Base-by-base conservation (phyloP, 2,888 invertebrate genomes). In the Metacarcinus magister region DNA sequence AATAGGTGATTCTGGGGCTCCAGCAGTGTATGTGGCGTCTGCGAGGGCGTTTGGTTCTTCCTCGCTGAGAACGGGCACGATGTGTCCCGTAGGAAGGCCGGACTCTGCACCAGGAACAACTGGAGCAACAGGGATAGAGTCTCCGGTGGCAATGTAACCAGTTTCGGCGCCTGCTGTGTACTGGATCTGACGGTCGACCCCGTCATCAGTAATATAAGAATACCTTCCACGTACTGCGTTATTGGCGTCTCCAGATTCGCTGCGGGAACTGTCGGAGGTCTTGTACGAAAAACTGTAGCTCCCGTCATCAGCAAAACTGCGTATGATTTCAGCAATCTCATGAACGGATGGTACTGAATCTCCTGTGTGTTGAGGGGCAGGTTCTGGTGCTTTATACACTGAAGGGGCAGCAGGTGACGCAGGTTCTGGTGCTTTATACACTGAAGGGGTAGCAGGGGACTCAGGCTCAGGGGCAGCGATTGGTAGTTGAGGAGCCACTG, bases 111-210 rank as follows among this genome's bases (percentile, higher is more conserved):
- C 96, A 10, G 96, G 90, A n/a, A 96, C 96, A 46, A 67, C 28
- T 5, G 96, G 96, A 23, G 92, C 96, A 16, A 60, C 60, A 46
- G 97, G 97, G 10, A 97, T 89, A 5, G 90, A 95, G 48, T 95
- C 96, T 54, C 98, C 98, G 44, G 98, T 98, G 1, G 98, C 98
- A 97, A 98, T 98, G 97, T 98, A 99, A 0, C 98, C 98, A 0
- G 98, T 98, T 97, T 98, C 98, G 87, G 98, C 98, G 0, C 98
- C 98, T 4, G 98, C 98, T 82, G 98, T 98, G 97, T 98, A 99
- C 43, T 98, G 98, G 0, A 98, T 98, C 97, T 98, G 98, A 97
- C 98, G 98, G 0, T 98, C 98, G 97, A 98, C 98, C 0, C 98
- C 98, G 48, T 98, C 98, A 87, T 97, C 97, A 43, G 97, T 96